phyloP scores from a whole-genome alignment of 2,888 invertebrate genomes.

The Formica aserva region DNA sequence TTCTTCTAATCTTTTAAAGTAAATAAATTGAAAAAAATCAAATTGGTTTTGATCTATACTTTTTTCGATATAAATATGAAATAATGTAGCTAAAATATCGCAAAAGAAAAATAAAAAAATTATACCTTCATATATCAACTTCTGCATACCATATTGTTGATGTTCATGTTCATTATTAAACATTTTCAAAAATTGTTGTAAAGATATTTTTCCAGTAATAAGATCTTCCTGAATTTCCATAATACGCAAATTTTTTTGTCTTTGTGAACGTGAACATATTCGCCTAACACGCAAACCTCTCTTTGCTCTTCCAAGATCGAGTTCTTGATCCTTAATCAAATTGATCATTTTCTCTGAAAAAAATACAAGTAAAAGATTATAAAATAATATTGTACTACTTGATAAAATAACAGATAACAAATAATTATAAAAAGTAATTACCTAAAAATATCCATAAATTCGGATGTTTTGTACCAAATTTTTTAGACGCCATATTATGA shows the following conservation, averaged over 20 bases:
- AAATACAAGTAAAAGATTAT: neutral
- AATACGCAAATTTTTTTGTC: neutral
- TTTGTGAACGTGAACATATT: neutral
- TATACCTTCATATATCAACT: neutral
- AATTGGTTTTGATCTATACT: too few relatives aligned
- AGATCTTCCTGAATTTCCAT: neutral
- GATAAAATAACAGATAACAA: neutral
- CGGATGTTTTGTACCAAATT: neutral
- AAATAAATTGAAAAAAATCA: too few relatives aligned
- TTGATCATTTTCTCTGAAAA: neutral
- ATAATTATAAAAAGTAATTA: neutral
- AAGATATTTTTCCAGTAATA: neutral
- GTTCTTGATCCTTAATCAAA: neutral
- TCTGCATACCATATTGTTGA: neutral
- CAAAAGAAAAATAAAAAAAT: too few relatives aligned
- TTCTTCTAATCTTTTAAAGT: too few relatives aligned
- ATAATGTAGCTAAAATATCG: too few relatives aligned
- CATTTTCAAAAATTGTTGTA: neutral
- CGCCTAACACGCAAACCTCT: neutral
- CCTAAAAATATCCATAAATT: neutral
- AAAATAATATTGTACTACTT: neutral
- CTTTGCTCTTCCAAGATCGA: neutral
- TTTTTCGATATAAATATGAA: too few relatives aligned
- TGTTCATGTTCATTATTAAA: neutral
- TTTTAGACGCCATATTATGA: neutral